A percentile compares a stretch with the other conserved stretches of the same genome.
Evolutionary conservation across 2,797 vertebrate species (phyloP).

Genomic region (Pachyuromys duprasi): DNA sequence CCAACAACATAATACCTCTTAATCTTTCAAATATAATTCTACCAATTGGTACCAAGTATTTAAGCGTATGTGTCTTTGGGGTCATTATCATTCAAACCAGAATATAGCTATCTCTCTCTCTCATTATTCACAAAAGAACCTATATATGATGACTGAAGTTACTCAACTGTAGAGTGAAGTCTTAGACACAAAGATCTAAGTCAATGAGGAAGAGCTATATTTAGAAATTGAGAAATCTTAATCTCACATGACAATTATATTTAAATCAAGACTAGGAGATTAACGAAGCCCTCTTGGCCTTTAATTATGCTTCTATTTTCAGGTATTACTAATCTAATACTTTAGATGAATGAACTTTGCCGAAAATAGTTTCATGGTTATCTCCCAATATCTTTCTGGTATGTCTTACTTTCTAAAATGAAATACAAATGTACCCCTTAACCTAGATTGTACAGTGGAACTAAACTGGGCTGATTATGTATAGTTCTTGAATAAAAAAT

Average conservation of each 20-base stretch:
- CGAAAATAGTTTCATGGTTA: not conserved
- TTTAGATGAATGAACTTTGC: not conserved
- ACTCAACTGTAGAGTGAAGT: accelerated
- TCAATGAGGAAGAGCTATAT: not conserved
- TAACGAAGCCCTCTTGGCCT: not conserved
- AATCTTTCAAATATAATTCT: not conserved
- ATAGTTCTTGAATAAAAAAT: not conserved
- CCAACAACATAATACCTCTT: not conserved
- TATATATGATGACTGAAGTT: not conserved
- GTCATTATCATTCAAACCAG: not conserved
- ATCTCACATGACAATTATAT: not conserved
- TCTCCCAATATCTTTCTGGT: not conserved
- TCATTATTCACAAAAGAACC: too few species aligned
- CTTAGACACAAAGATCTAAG: not conserved
- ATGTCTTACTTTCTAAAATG: not conserved
- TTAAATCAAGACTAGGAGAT: not conserved
- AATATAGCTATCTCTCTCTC: not conserved
- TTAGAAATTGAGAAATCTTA: not conserved
- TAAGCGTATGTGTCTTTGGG: not conserved
- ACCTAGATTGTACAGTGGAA: not conserved
- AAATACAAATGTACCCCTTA: not conserved
- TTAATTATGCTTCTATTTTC: not conserved
- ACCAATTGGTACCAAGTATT: not conserved
- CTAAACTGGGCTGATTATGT: not conserved
- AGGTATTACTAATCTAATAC: not conserved